Conservation (phyloP, 2,113 vertebrate genomes). For the Tringa solitaria region DNA sequence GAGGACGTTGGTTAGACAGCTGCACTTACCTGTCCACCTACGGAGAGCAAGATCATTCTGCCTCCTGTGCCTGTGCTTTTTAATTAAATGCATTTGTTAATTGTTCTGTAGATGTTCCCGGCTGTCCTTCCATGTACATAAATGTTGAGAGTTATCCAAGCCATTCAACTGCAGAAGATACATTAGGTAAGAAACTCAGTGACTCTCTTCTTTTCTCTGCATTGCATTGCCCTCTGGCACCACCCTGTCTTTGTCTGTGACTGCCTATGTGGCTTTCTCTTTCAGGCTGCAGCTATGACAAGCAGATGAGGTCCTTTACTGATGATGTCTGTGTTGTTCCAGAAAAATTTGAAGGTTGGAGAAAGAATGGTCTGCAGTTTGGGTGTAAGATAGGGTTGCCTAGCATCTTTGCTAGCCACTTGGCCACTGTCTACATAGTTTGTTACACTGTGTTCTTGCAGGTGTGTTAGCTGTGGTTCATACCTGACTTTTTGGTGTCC, state of each 20-base stretch:
- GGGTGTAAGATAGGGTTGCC: background rate
- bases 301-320: constrained; percentile 66
- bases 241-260: fast-evolving
- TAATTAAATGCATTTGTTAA: background rate
- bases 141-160: constrained; percentile 81
- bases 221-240: fast-evolving
- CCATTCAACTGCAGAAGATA: constrained; percentile 78
- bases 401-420: background rate
- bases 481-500: background rate
- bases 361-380: background rate
- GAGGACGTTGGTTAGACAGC: background rate
- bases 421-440: fast-evolving
- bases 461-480: background rate
- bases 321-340: constrained; percentile 94
- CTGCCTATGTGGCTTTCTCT: background rate
- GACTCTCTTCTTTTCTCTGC: background rate
- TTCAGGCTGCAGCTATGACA: constrained; percentile 90
- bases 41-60: constrained; percentile 46
- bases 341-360: constrained; percentile 93
- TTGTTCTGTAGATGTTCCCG: constrained; percentile 82
- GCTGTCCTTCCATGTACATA: constrained; percentile 86
- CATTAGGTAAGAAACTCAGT: constrained; percentile 41
- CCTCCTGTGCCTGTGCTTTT: background rate
- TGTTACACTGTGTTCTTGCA: background rate
- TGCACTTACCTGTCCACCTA: constrained; percentile 11